Conservation (phyloP, 2,888 invertebrate genomes). For the Agonopterix heracliana region DNA sequence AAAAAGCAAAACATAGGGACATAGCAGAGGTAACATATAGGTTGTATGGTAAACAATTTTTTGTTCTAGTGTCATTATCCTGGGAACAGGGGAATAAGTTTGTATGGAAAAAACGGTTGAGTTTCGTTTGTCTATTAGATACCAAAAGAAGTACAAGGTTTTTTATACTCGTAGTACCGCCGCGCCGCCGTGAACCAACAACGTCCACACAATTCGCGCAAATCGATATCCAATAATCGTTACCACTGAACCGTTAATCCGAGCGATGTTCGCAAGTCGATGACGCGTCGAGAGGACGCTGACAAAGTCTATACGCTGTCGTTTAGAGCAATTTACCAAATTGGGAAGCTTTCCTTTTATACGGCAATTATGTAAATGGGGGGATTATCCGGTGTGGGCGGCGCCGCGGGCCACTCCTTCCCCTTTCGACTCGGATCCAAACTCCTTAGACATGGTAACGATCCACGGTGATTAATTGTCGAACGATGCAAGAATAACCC, state of each 20-base stretch:
- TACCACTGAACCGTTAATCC: neutral
- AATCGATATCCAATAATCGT: neutral
- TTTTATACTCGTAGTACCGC: no score
- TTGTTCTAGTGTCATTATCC: no score
- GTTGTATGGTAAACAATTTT: no score
- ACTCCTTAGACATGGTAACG: conserved; percentile 45
- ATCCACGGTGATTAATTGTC: conserved; percentile 69
- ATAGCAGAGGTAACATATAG: no score
- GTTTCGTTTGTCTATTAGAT: no score
- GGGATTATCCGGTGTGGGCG: conserved; percentile 72
- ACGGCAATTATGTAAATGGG: conserved; percentile 77
- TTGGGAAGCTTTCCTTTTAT: conserved; percentile 75
- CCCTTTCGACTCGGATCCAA: conserved; percentile 55
- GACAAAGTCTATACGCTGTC: conserved; percentile 50
- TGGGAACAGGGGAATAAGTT: no score
- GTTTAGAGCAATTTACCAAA: conserved; percentile 74
- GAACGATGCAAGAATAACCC: conserved; percentile 40
- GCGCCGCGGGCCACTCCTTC: conserved; percentile 61
- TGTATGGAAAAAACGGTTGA: no score
- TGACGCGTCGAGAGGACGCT: conserved; percentile 15
- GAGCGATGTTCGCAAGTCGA: neutral
- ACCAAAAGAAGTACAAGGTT: no score
- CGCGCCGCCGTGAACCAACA: no score
- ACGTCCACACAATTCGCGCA: no score
- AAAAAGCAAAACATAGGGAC: no score